These are phyloP conservation scores for Phenganax marumi DNA, from an alignment of 92 coral and sea anemone genomes.

Conservation along the genomic window DNA sequence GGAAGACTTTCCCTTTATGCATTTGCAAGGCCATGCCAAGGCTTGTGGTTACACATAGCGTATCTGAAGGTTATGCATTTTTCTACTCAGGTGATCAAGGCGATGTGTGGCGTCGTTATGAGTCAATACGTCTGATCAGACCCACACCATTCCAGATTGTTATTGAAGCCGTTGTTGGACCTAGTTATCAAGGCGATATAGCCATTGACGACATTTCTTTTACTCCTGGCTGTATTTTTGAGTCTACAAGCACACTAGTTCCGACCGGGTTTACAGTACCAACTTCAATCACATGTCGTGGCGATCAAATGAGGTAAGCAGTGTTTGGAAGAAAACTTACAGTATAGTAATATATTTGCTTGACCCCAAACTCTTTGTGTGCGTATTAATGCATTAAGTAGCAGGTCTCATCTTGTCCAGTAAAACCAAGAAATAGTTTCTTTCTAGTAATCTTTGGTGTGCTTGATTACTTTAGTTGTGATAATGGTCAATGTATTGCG, in stretches of 20 bases:
- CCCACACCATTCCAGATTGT: constrained; percentile 79
- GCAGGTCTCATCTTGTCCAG: background rate
- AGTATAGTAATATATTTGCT: no score
- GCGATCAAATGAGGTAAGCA: constrained; percentile 72
- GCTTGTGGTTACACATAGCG: background rate
- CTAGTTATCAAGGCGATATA: constrained; percentile 84
- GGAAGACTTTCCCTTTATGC: background rate
- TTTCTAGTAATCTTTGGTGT: background rate
- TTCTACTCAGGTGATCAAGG: constrained; percentile 75
- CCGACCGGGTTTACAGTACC: constrained; percentile 70
- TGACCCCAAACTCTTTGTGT: no score
- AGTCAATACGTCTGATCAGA: constrained; percentile 55
- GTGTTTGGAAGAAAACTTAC: no score
- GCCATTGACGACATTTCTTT: constrained; percentile 95
- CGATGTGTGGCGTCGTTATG: constrained; percentile 87
- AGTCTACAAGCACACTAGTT: constrained; percentile 72
- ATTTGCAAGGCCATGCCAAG: background rate
- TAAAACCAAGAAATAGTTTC: background rate
- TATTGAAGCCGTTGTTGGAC: constrained; percentile 78
- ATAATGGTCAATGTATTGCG: constrained; percentile 62
- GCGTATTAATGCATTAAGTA: no score
- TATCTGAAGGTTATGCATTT: background rate
- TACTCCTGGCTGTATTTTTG: constrained; percentile 87
- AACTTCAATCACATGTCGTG: constrained; percentile 70
- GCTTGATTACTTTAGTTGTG: constrained; percentile 63